Evolutionary conservation across 2,888 invertebrate species (phyloP), one percentile per base, ranked within the genome.

Genomic region (Allophyes oxyacanthae): DNA sequence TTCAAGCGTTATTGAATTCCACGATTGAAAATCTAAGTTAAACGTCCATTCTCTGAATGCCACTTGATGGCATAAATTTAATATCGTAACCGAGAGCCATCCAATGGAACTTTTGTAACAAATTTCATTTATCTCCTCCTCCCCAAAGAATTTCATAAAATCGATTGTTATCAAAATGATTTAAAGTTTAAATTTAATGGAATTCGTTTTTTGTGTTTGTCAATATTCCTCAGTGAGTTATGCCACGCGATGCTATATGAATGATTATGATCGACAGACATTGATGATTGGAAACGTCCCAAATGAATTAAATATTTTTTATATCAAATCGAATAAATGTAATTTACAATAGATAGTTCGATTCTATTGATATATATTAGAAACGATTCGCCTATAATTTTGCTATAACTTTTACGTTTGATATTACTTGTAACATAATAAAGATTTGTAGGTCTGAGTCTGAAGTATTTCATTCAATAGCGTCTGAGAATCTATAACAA

Each of bases 1-100:
- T 79, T 78, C 61, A 72, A 78, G 72, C 75, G 67, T 82, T 86
- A 87, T 89, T 86, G 87, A 85, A 88, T 85, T 87, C 79, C 83
- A 64, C 81, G 80, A 86, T 85, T 85, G 85, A 87, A 88, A 89
- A 86, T 87, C 83, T 86, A 84, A 88, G 84, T 86, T 86, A 87
- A 89, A 90, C 84, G 86, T 83, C 81, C 88, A 86, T 86, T 88
- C 85, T 84, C 84, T 83, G 86, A 88, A 92, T 89, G 83, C 89
- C 89, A 87, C 85, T 91, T 86, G 88, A 88, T 88, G 87, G 90
- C 88, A 90, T 90, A 91, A 92, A 92, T 92, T 92, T 91, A 92
- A 92, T 92, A 91, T 90, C 90, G 87, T 85, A 84, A 86, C 88
- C 87, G 84, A 84, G 85, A 85, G 85, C 85, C 82, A 83, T 87